Conservation (phyloP, 1,140 invertebrate species). For the Plutomurus gul region DNA sequence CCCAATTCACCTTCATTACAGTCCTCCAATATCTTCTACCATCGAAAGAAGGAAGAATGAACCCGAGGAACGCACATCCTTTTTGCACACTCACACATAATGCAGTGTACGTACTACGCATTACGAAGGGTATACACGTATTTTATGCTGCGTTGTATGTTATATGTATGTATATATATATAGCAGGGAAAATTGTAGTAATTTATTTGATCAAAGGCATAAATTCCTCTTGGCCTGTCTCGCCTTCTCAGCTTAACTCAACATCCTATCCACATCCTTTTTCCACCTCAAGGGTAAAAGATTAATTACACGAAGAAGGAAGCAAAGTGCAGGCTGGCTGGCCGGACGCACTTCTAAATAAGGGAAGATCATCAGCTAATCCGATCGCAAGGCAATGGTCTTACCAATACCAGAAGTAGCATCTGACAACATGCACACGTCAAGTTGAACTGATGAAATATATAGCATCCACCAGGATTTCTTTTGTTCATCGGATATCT, state of each 20-base stretch:
- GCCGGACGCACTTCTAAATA: constrained; percentile 11
- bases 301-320: constrained; percentile 18
- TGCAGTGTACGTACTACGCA: no score
- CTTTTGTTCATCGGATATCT: neutral
- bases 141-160: no score
- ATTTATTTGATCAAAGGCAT: constrained; percentile 25
- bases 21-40: neutral
- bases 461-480: neutral
- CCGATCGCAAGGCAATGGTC: constrained; percentile 17
- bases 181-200: neutral
- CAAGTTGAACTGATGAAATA: neutral
- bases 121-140: no score
- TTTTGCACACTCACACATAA: no score
- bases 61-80: no score
- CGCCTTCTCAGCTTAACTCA: constrained; percentile 21
- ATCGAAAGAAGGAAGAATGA: no score
- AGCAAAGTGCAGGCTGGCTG: neutral
- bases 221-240: constrained; percentile 24
- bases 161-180: neutral
- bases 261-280: constrained; percentile 8
- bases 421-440: neutral
- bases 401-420: neutral
- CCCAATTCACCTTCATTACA: neutral
- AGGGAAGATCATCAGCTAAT: constrained; percentile 22
- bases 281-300: constrained; percentile 8